Evolutionary conservation across 23 tunicate genomes (phyloP).

Genomic region (Botrylloides violaceus): DNA sequence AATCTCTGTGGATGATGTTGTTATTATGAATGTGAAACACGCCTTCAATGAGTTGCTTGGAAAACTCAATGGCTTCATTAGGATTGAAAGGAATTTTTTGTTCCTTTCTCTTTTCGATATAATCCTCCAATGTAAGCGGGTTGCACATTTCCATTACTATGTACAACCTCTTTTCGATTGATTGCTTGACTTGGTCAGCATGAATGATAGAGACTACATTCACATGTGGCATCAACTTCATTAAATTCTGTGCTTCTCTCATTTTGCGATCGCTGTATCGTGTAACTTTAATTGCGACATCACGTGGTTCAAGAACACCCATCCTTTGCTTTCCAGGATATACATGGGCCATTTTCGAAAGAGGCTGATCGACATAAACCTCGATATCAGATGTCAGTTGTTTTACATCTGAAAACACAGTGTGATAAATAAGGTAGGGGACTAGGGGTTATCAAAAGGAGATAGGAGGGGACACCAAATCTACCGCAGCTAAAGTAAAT

Average conservation of each 20-base stretch:
- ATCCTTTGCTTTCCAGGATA: constrained; percentile 2
- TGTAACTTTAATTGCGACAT: constrained; percentile 6
- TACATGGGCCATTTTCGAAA: constrained; percentile 1
- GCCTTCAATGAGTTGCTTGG: constrained; percentile 4
- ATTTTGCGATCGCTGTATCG: constrained; percentile 4
- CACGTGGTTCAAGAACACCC: neutral
- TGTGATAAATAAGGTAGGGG: no score
- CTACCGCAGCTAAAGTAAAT: no score
- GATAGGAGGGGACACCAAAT: no score
- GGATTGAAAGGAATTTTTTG: neutral
- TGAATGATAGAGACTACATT: constrained; percentile 9
- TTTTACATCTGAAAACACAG: neutral
- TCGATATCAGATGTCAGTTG: neutral
- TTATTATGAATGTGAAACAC: neutral
- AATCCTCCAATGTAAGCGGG: constrained; percentile 3
- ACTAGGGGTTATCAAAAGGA: no score
- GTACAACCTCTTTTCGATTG: neutral
- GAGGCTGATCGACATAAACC: neutral
- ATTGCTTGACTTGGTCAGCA: neutral
- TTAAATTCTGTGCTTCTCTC: neutral
- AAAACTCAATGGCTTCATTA: neutral
- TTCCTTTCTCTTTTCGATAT: neutral
- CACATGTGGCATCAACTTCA: neutral
- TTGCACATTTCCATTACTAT: constrained; percentile 10
- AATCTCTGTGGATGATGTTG: constrained; percentile 11